Evolutionary conservation across 2,113 vertebrate species (phyloP), one percentile per base, ranked within the genome.

Genomic region (Malurus cyaneus): DNA sequence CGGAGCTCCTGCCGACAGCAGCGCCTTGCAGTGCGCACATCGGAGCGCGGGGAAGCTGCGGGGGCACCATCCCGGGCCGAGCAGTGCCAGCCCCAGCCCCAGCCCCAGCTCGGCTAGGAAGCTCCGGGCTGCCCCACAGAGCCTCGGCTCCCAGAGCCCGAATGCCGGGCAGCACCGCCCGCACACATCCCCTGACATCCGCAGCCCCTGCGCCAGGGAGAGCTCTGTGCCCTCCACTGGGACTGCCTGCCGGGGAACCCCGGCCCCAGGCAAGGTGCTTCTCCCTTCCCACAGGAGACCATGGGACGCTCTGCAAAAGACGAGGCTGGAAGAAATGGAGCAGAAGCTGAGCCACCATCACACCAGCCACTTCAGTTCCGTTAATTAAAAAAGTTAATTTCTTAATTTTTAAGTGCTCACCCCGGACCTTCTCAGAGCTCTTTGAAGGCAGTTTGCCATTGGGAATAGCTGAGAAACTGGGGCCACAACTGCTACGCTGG

Each of bases 381-480:
- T 93, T 93, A 94, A 96, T 96, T 95, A 86, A 88, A 92, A 36
- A 90, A 88, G 86, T 74, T 94, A 92, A 92, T 96, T 89, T 93
- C 88, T 91, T 95, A 87, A 94, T 96, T 92, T 95, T 84, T 56
- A 65, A 79, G 70, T 26, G 64, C 83, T 96, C 49, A 78, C 88
- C 91, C 65, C 1, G 0, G 83, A 67, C 61, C 69, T 74, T 81
- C 80, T 80, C 28, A 56, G 36, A 41, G 65, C 31, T 79, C 69
- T 91, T 62, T 44, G 57, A 79, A 93, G 41, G 73, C 70, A 86
- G 53, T 25, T 71, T 78, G 73, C 80, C 34, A 8, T 32, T 42
- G 72, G 82, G 78, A 93, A 88, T 47, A 88, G 66, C 29, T 67
- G 54, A 71, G 81, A 82, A 88, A 82, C 12, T 10, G n/a, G 20